Evolutionary conservation across 1,140 invertebrate species (phyloP), one percentile per base, ranked within the genome.

Genomic region (Trichonephila inaurata): DNA sequence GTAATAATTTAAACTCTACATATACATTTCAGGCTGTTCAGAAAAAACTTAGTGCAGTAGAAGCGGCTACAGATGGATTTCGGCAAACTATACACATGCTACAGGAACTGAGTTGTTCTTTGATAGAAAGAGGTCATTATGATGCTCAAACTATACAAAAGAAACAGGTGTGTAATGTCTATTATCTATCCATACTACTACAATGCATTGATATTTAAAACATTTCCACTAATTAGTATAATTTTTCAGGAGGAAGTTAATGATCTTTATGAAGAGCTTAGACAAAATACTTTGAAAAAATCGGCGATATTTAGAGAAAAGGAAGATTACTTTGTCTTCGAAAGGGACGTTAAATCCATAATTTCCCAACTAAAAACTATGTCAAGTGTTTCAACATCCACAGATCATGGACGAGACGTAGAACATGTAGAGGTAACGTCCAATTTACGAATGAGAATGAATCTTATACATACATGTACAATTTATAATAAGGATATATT

Each of bases 121-220:
- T 99, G 96, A 97, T 98, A 7, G 97, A 98, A 94, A 97, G 97
- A 2, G 98, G 98, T 10, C 99, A 99, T 96, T 99, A 99, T 96
- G 99, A 99, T 96, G 97, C 98, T 0, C 98, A 99, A 82, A 99
- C 98, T 95, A 99, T 99, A 94, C 97, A 97, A 94, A 96, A 97
- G 28, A 99, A 99, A 96, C 96, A 97, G 10, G 95, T 98, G 95
- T 95, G 1, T 6, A 88, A 66, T 33, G 10, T 64, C 7, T 7
- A 18, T 77, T 16, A 16, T 19, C n/a, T 24, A 61, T 18, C 0
- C 21, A 60, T 51, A 10, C 10, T 51, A 10, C 10, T 10, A 0
- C 51, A 51, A 66, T 66, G 14, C 10, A 86, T 62, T 0, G 16
- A 33, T 12, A 28, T 60, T 69, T 4, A 4, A 72, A 19, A 72